These are phyloP conservation scores for Drosophila cardini DNA, from an alignment of 1,140 invertebrate genomes.

Conservation along the genomic window DNA sequence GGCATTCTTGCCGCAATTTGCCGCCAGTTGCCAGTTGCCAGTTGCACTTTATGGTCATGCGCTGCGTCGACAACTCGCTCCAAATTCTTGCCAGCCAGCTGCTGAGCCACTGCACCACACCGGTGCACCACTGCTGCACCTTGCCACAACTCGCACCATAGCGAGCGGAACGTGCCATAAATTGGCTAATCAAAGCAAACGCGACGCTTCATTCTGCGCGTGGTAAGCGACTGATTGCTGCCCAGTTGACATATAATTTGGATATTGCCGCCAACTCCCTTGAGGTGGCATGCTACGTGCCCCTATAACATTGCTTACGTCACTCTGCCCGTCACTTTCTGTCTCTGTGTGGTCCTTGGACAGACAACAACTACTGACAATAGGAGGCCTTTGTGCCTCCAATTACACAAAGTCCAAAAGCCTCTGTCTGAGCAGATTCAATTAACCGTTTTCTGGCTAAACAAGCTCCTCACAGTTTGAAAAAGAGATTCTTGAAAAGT, in stretches of 20 bases:
- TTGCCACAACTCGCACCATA: background rate
- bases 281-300: slow-evolving; percentile 20
- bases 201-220: slow-evolving; percentile 42
- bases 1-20: slow-evolving; percentile 72
- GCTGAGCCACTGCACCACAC: slow-evolving; percentile 2
- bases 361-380: background rate
- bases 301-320: slow-evolving; percentile 9
- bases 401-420: background rate
- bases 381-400: background rate
- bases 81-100: slow-evolving; percentile 66
- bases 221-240: slow-evolving; percentile 57
- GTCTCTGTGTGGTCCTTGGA: slow-evolving; percentile 13
- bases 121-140: background rate
- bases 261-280: slow-evolving; percentile 39
- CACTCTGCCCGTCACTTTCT: slow-evolving; percentile 9
- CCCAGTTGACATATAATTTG: slow-evolving; percentile 60
- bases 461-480: too few species aligned
- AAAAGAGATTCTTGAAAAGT: too few species aligned
- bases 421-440: too few species aligned
- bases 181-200: slow-evolving; percentile 75
- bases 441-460: too few species aligned
- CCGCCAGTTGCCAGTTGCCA: slow-evolving; percentile 36
- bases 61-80: slow-evolving; percentile 63
- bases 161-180: slow-evolving; percentile 80
- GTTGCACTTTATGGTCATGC: slow-evolving; percentile 76